These are phyloP conservation scores for Diaphora mendica DNA, from an alignment of 2,888 invertebrate genomes.

Conservation along the genomic window DNA sequence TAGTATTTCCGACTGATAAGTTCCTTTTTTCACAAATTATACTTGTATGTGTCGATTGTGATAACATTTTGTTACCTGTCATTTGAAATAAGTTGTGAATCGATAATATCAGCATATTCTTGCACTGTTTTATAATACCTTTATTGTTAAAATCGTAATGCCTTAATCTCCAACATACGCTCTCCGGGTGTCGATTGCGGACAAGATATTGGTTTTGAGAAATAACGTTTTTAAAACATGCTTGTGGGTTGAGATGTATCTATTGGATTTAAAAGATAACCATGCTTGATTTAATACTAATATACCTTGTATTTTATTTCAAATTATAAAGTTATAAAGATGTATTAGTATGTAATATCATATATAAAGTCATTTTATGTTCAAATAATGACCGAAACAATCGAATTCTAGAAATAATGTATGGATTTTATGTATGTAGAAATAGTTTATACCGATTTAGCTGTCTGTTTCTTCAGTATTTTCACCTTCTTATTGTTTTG, in stretches of 20 bases:
- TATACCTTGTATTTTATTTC: not conserved
- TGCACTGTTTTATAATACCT: constrained; percentile 33
- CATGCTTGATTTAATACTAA: constrained; percentile 14
- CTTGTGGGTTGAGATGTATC: constrained; percentile 8
- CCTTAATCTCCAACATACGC: constrained; percentile 52
- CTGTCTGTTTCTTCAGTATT: not conserved
- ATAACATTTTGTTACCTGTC: constrained; percentile 45
- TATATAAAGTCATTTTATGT: not conserved
- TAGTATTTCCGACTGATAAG: constrained; percentile 28
- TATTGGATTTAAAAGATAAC: constrained; percentile 18
- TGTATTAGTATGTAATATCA: not conserved
- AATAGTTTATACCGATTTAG: not conserved
- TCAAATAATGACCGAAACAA: not conserved
- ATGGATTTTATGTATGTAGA: too few species aligned
- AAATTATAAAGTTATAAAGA: not conserved
- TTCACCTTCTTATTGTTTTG: not conserved
- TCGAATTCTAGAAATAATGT: not conserved
- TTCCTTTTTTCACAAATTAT: constrained; percentile 9
- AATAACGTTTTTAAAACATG: constrained; percentile 19
- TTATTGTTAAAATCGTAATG: constrained; percentile 55
- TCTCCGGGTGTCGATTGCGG: constrained; percentile 58
- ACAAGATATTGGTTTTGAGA: constrained; percentile 41
- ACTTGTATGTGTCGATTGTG: constrained; percentile 20
- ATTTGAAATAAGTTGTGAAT: constrained; percentile 36
- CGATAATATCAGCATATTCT: constrained; percentile 39